Evolutionary conservation across 2,797 vertebrate genomes (phyloP).

Genomic region (Sorex maritimensis): DNA sequence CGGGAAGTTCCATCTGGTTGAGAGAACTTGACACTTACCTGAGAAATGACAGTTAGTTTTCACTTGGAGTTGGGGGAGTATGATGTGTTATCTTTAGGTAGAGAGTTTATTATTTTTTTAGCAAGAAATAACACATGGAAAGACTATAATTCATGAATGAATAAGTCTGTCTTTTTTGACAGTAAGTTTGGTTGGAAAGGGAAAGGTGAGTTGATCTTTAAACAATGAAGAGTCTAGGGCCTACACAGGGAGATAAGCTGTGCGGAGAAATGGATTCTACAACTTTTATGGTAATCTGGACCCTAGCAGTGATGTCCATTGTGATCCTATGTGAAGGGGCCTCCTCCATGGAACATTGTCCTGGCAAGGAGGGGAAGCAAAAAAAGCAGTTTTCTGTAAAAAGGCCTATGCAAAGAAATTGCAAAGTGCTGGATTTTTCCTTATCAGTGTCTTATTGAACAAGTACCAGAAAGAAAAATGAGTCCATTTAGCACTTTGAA

Average conservation of each 20-base stretch:
- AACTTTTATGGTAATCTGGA: conserved; percentile 15
- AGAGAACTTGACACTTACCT: conserved; percentile 21
- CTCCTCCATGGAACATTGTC: not conserved
- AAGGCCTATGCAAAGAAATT: not conserved
- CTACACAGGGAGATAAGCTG: conserved; percentile 10
- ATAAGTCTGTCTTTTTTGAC: not conserved
- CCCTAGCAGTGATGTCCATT: not conserved
- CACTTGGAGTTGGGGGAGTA: not conserved
- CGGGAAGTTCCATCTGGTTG: conserved; percentile 27
- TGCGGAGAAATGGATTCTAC: not conserved
- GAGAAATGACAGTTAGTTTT: conserved; percentile 44
- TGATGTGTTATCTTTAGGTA: conserved; percentile 18
- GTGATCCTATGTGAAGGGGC: not conserved
- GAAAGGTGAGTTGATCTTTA: conserved; percentile 60
- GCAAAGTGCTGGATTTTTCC: not conserved
- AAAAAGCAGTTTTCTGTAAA: not conserved
- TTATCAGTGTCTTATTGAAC: not conserved
- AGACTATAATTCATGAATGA: not conserved
- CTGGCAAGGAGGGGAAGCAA: not conserved
- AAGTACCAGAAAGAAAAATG: conserved; percentile 10
- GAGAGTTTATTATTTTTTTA: not conserved
- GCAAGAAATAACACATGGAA: not conserved
- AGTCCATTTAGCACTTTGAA: not conserved
- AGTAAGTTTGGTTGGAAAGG: not conserved
- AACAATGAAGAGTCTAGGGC: not conserved